These are phyloP conservation scores for Lonchura striata DNA, from an alignment of 2,113 vertebrate species.

Conservation along the genomic window DNA sequence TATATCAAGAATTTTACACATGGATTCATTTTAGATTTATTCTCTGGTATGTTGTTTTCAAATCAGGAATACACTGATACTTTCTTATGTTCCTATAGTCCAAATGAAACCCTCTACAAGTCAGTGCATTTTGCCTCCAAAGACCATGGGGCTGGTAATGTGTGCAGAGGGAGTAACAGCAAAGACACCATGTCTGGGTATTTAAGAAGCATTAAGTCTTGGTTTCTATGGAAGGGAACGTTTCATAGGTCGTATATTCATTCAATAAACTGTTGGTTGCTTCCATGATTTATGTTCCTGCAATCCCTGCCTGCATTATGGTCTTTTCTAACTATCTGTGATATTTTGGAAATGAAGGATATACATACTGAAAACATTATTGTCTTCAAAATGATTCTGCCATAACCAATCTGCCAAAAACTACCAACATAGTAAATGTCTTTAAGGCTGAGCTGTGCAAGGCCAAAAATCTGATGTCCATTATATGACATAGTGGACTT, in stretches of 20 bases:
- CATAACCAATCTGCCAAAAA: slow-evolving; percentile 21
- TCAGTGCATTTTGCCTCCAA: background rate
- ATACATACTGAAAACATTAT: slow-evolving; percentile 59
- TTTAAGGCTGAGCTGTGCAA: slow-evolving; percentile 3
- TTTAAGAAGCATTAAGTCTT: background rate
- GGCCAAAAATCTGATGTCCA: slow-evolving; percentile 61
- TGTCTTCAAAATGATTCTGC: slow-evolving; percentile 41
- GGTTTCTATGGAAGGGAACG: background rate
- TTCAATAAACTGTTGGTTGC: slow-evolving; percentile 1
- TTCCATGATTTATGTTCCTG: slow-evolving; percentile 33
- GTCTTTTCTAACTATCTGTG: background rate
- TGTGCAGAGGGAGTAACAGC: background rate
- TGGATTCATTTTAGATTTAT: slow-evolving; percentile 12
- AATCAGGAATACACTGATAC: background rate
- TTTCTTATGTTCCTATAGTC: background rate
- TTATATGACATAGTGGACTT: slow-evolving; percentile 52
- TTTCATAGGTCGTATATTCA: slow-evolving; percentile 11
- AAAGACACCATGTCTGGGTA: background rate
- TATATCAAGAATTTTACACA: background rate
- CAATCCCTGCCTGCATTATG: background rate
- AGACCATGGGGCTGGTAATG: background rate
- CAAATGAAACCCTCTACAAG: background rate
- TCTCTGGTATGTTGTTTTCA: background rate
- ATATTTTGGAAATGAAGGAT: slow-evolving; percentile 4
- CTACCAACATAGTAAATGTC: slow-evolving; percentile 45